Conservation (phyloP, 2,888 invertebrate genomes). For the Acleris laterana region DNA sequence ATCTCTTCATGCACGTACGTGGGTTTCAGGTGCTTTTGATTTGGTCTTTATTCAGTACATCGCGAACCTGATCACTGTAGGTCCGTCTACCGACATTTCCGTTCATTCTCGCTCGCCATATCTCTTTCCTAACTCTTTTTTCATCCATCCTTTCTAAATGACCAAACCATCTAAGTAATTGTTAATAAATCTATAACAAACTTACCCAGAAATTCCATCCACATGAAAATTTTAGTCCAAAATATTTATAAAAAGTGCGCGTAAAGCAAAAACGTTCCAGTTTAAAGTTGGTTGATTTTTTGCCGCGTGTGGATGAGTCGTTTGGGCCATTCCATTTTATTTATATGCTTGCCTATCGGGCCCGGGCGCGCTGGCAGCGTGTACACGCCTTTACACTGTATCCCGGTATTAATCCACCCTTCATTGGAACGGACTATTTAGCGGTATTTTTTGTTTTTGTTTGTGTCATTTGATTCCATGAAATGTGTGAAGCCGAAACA, state of each 20-base stretch:
- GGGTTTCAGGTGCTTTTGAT: too few relatives aligned
- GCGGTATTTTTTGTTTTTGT: constrained; percentile 22
- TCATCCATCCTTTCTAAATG: too few relatives aligned
- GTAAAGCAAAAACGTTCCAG: constrained; percentile 26
- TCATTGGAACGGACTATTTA: constrained; percentile 32
- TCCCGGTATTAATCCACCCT: constrained; percentile 35
- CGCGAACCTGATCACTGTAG: too few relatives aligned
- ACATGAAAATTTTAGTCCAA: too few relatives aligned
- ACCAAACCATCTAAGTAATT: too few relatives aligned
- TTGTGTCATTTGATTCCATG: constrained; percentile 27
- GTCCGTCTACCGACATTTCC: too few relatives aligned
- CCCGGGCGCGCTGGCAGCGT: constrained; percentile 15
- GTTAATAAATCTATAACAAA: too few relatives aligned
- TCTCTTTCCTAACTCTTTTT: too few relatives aligned
- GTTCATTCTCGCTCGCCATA: too few relatives aligned
- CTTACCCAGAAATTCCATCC: too few relatives aligned
- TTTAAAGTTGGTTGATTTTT: constrained; percentile 31
- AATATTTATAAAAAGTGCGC: constrained; percentile 9
- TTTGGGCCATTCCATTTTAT: constrained; percentile 37
- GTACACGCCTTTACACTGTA: constrained; percentile 33
- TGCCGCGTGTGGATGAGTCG: constrained; percentile 27
- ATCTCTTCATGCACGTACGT: too few relatives aligned
- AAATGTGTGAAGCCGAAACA: constrained; percentile 18
- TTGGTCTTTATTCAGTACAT: too few relatives aligned
- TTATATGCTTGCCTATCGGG: constrained; percentile 33